Percentiles rank a stretch among this genome's conserved stretches.
phyloP scores from a whole-genome alignment of 2,888 invertebrate species.

The Galerucella pusilla region DNA sequence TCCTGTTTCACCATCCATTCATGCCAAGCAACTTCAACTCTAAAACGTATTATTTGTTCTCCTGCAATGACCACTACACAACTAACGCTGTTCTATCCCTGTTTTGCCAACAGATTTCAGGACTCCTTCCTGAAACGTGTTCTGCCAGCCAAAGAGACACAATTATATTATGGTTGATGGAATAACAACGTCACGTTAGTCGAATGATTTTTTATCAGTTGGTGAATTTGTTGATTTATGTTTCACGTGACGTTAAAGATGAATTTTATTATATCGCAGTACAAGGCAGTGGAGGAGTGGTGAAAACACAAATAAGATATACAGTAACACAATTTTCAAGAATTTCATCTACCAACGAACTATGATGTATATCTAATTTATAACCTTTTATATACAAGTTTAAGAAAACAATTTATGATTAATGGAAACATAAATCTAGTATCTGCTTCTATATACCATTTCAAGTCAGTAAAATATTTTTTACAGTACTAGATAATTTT shows the following conservation, averaged over 20 bases:
- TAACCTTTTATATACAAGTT: no score
- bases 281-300: no score
- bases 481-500: no score
- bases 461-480: no score
- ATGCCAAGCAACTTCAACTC: constrained; percentile 29
- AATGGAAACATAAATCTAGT: no score
- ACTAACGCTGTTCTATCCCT: constrained; percentile 42
- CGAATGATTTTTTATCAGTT: neutral
- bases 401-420: no score
- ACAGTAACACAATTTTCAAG: no score
- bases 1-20: constrained; percentile 21
- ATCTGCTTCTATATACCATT: no score
- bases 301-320: no score
- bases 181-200: constrained; percentile 2
- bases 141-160: constrained; percentile 10
- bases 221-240: neutral
- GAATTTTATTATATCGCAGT: no score
- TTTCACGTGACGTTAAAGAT: neutral
- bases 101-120: constrained; percentile 11
- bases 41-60: constrained; percentile 54
- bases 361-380: no score
- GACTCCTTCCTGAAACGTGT: constrained; percentile 12
- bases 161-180: constrained; percentile 14
- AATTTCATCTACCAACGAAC: no score
- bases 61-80: constrained; percentile 48